Evolutionary conservation across 2,797 vertebrate species (phyloP).

Genomic region (Anniella stebbinsi): DNA sequence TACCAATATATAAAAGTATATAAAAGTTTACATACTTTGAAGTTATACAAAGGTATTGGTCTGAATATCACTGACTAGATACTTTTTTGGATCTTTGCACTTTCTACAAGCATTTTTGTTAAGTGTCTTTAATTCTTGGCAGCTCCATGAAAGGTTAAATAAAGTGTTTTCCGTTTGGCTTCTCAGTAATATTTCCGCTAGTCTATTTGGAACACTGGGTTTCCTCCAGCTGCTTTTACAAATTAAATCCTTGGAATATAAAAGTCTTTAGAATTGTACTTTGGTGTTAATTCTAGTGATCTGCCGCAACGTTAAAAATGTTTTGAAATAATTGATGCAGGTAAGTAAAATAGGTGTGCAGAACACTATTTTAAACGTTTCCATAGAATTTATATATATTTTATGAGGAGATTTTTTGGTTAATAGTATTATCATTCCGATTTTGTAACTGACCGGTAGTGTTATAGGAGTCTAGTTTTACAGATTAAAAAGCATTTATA

Average conservation of each 20-base stretch:
- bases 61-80: neutral
- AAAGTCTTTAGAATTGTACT: slow-evolving; percentile 10
- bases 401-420: too few species aligned
- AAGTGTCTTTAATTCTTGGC: slow-evolving; percentile 58
- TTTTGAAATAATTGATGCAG: neutral
- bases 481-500: neutral
- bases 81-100: neutral
- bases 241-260: neutral
- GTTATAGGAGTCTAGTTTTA: neutral
- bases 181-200: slow-evolving; percentile 67
- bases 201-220: slow-evolving; percentile 46
- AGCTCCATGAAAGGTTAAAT: slow-evolving; percentile 39
- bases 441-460: neutral
- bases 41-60: neutral
- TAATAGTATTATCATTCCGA: neutral
- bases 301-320: slow-evolving; percentile 30
- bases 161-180: slow-evolving; percentile 38
- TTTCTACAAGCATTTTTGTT: slow-evolving; percentile 42
- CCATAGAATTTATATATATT: neutral
- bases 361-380: neutral
- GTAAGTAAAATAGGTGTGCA: slow-evolving; percentile 16
- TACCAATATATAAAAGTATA: neutral
- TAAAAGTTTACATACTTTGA: neutral
- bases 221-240: slow-evolving; percentile 57
- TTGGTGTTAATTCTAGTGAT: slow-evolving; percentile 30